These are phyloP conservation scores for Anaspis maculata DNA, from an alignment of 2,888 invertebrate species.

Conservation along the genomic window DNA sequence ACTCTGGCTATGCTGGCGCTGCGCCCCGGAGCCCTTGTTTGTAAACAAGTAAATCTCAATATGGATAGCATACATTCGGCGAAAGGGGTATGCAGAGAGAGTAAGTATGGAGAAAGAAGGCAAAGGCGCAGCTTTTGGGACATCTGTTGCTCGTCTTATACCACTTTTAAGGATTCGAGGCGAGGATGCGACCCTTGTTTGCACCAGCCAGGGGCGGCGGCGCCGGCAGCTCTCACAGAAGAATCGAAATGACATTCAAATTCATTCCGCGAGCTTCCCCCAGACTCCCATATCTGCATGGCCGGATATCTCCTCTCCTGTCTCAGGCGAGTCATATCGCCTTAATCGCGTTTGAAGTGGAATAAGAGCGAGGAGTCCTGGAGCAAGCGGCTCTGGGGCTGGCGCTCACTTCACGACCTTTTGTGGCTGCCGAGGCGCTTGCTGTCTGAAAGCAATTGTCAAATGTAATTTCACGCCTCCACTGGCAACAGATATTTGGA, in stretches of 20 bases:
- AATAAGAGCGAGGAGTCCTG: slow-evolving; percentile 20
- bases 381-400: too few relatives aligned
- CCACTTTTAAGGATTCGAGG: slow-evolving; percentile 6
- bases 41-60: too few relatives aligned
- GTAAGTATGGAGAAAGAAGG: too few relatives aligned
- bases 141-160: slow-evolving; percentile 8
- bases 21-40: too few relatives aligned
- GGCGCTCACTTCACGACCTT: too few relatives aligned
- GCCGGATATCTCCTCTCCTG: slow-evolving; percentile 17
- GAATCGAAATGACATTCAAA: slow-evolving; percentile 30
- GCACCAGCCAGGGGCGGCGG: slow-evolving; percentile 4
- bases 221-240: slow-evolving; percentile 11
- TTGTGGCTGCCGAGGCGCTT: slow-evolving; percentile 16
- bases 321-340: slow-evolving; percentile 29
- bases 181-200: slow-evolving; percentile 14
- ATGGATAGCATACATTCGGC: too few relatives aligned
- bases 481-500: slow-evolving; percentile 30
- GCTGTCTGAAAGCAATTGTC: slow-evolving; percentile 33
- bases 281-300: slow-evolving; percentile 26
- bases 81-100: too few relatives aligned
- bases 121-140: background rate
- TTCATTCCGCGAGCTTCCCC: slow-evolving; percentile 26
- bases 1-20: too few relatives aligned
- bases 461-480: slow-evolving; percentile 38
- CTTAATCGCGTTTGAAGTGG: slow-evolving; percentile 29